Evolutionary conservation across 92 coral and sea anemone species (phyloP).

Genomic region (Umimayanthus chanpuru): DNA sequence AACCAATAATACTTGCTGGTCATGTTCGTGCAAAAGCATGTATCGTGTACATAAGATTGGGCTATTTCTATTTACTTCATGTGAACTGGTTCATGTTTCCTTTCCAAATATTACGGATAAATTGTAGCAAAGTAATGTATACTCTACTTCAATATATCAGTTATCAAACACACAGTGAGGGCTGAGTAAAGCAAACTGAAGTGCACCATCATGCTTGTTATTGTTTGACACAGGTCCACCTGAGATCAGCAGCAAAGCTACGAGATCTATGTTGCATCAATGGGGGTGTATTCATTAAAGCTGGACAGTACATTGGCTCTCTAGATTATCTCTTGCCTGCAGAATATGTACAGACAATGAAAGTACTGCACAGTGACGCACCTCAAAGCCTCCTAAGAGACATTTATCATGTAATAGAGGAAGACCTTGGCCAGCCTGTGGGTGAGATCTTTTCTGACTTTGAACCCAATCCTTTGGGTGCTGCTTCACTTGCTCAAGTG

Average conservation of each 20-base stretch:
- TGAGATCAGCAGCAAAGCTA: slow-evolving; percentile 82
- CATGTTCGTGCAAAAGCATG: no score
- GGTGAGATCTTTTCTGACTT: slow-evolving; percentile 72
- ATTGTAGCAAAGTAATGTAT: no score
- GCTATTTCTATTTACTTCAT: no score
- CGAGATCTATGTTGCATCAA: slow-evolving; percentile 85
- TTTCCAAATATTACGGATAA: no score
- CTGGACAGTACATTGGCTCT: slow-evolving; percentile 94
- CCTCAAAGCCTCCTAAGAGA: slow-evolving; percentile 81
- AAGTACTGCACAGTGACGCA: slow-evolving; percentile 90
- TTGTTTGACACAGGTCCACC: slow-evolving; percentile 68
- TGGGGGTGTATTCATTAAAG: slow-evolving; percentile 96
- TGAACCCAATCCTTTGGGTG: slow-evolving; percentile 83
- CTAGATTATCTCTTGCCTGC: slow-evolving; percentile 87
- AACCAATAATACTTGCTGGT: no score
- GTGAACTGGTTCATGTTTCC: no score
- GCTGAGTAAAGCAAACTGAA: no score
- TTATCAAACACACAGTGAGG: no score
- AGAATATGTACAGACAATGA: slow-evolving; percentile 93
- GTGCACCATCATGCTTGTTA: no score
- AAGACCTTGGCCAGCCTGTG: slow-evolving; percentile 77
- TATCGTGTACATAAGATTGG: no score
- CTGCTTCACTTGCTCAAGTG: slow-evolving; percentile 97
- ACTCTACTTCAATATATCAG: no score
- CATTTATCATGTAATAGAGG: slow-evolving; percentile 73